Evolutionary conservation across 2,797 vertebrate species (phyloP).

Genomic region (Limnodromus scolopaceus): DNA sequence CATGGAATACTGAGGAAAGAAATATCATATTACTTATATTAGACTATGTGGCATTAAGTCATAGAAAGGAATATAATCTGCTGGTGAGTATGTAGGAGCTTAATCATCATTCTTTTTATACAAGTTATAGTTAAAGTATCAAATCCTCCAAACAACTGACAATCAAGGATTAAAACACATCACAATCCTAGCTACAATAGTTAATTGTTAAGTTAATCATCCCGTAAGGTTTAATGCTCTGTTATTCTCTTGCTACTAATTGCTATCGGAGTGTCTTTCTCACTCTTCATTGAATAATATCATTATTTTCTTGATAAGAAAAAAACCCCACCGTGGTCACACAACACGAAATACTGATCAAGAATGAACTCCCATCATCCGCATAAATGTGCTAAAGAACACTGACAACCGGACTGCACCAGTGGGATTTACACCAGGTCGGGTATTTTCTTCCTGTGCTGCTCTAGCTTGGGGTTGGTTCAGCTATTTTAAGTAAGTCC

Average conservation of each 20-base stretch:
- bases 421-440: neutral
- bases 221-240: neutral
- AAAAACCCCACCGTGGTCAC: neutral
- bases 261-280: neutral
- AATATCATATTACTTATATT: neutral
- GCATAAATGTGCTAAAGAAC: neutral
- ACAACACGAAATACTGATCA: neutral
- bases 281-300: neutral
- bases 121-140: neutral
- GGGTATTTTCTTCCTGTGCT: neutral
- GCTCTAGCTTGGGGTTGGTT: neutral
- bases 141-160: neutral
- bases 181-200: neutral
- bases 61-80: neutral
- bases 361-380: neutral
- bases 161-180: neutral
- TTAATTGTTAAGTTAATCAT: neutral
- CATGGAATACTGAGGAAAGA: neutral
- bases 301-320: neutral
- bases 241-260: neutral
- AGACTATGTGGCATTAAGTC: neutral
- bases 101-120: neutral
- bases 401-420: neutral
- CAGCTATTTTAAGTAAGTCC: neutral
- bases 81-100: neutral